Percentiles rank a stretch among this genome's conserved stretches.
Evolutionary conservation across 2,113 vertebrate species (phyloP).

Genomic region (Bufo gargarizans): DNA sequence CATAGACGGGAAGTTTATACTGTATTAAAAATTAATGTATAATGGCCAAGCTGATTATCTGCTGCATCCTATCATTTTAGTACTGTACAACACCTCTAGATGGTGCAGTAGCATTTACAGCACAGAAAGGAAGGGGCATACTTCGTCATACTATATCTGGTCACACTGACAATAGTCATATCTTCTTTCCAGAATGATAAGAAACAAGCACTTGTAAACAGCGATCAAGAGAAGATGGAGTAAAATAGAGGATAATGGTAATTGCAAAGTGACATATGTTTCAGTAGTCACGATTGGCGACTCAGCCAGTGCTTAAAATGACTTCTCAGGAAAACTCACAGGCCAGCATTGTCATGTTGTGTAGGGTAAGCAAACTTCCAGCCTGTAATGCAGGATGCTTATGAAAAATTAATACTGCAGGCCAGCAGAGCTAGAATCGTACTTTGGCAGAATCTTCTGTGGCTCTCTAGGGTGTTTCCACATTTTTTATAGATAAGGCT

Average conservation of each 20-base stretch:
- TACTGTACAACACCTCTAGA: background rate
- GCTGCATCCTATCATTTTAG: background rate
- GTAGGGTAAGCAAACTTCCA: conserved; percentile 35
- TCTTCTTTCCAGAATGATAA: background rate
- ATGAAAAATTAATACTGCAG: conserved; percentile 35
- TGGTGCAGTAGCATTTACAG: background rate
- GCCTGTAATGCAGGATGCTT: conserved; percentile 35
- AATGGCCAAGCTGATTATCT: background rate
- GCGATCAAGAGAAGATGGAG: background rate
- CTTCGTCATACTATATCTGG: background rate
- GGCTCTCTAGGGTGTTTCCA: conserved; percentile 22
- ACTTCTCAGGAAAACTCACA: conserved; percentile 26
- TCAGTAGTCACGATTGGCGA: background rate
- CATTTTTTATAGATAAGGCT: conserved; percentile 37
- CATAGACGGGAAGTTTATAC: too few species aligned
- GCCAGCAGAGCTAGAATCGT: conserved; percentile 28
- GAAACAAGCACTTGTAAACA: background rate
- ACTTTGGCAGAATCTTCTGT: conserved; percentile 3
- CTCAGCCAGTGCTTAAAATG: background rate
- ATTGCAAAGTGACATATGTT: background rate
- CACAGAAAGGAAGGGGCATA: background rate
- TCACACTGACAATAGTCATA: background rate
- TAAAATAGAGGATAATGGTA: background rate
- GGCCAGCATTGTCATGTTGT: conserved; percentile 33
- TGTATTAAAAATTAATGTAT: too few species aligned